Evolutionary conservation across 2,888 invertebrate species (phyloP).

Genomic region (Tetragnatha montana): DNA sequence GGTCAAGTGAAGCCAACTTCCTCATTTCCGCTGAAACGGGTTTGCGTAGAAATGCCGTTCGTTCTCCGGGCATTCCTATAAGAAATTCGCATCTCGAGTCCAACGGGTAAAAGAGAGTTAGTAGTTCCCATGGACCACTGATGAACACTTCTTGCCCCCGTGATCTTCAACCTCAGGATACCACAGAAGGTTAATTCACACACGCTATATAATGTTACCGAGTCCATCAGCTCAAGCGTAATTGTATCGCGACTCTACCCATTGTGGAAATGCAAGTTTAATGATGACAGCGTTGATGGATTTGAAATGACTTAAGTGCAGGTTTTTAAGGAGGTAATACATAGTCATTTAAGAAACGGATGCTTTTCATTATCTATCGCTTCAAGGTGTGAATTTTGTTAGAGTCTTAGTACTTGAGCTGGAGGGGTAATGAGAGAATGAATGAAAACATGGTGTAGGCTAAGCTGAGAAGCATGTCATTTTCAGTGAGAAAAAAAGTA

Average conservation of each 20-base stretch:
- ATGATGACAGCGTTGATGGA: neutral
- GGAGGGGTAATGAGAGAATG: too few species aligned
- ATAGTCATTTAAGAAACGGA: neutral
- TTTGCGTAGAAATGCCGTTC: constrained; percentile 37
- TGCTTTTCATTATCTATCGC: neutral
- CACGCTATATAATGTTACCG: constrained; percentile 19
- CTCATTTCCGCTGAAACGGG: constrained; percentile 52
- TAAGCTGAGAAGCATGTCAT: too few species aligned
- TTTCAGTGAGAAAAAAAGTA: too few species aligned
- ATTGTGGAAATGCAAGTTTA: neutral
- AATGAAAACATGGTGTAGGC: too few species aligned
- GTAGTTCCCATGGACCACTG: neutral
- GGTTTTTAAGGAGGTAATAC: neutral
- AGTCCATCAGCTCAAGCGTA: neutral
- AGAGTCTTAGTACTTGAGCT: too few species aligned
- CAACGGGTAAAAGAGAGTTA: constrained; percentile 28
- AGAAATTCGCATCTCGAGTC: constrained; percentile 2
- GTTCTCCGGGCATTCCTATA: constrained; percentile 29
- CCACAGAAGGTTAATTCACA: constrained; percentile 18
- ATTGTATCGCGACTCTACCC: neutral
- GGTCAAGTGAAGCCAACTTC: constrained; percentile 58
- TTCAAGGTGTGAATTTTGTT: neutral
- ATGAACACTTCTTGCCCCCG: constrained; percentile 16
- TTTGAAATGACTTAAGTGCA: neutral
- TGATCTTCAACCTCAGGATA: constrained; percentile 30